phyloP scores from a whole-genome alignment of 2,113 vertebrate species.

The Callorhinus ursinus region DNA sequence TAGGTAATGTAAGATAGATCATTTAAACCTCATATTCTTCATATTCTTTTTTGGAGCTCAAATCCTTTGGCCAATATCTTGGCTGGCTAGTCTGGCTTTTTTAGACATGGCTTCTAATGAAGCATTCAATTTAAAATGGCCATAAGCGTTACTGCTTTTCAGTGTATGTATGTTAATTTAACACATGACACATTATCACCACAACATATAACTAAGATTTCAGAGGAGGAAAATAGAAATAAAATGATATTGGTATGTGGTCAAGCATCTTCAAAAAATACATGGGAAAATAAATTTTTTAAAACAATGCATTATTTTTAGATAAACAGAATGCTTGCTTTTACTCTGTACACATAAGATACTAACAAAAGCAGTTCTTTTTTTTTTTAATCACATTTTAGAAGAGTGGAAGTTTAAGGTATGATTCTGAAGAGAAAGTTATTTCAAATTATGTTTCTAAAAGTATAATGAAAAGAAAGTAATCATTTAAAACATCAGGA shows the following conservation, averaged over 20 bases:
- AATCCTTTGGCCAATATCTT: not conserved
- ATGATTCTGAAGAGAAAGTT: not conserved
- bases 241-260: not conserved
- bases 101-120: not conserved
- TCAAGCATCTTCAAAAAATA: not conserved
- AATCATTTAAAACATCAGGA: not conserved
- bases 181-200: not conserved
- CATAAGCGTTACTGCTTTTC: not conserved
- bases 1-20: not conserved
- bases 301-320: not conserved
- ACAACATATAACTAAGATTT: not conserved
- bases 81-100: not conserved
- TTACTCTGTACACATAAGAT: not conserved
- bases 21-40: not conserved
- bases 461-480: slow-evolving; percentile 17
- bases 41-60: not conserved
- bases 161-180: not conserved
- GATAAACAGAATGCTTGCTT: not conserved
- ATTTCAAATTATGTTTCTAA: slow-evolving; percentile 55
- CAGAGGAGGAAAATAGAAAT: not conserved
- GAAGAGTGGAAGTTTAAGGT: not conserved
- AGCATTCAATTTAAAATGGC: not conserved
- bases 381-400: not conserved
- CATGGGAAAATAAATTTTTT: not conserved
- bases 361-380: not conserved